These are phyloP conservation scores for Trematomus loennbergii DNA, from an alignment of 2,113 vertebrate genomes.

Conservation along the genomic window DNA sequence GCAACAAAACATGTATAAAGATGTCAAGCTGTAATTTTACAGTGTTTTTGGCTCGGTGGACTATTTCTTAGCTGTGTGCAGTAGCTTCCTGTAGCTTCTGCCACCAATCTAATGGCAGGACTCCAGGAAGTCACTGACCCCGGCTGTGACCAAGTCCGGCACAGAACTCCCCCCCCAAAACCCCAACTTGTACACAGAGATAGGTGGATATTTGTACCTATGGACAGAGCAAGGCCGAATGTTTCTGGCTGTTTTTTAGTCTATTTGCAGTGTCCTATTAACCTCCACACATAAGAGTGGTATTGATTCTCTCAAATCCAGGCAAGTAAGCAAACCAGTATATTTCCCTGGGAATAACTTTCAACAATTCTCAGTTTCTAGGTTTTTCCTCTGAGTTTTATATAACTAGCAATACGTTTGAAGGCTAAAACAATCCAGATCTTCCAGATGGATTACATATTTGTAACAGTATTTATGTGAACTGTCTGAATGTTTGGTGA, in stretches of 20 bases:
- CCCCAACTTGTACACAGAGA: not conserved
- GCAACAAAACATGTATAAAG: not conserved
- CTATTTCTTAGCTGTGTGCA: not conserved
- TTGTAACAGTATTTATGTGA: constrained; percentile 7
- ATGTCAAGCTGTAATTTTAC: not conserved
- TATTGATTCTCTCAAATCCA: not conserved
- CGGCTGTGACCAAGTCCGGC: not conserved
- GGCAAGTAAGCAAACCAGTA: not conserved
- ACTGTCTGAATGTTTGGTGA: constrained; percentile 6
- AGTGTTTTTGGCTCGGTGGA: not conserved
- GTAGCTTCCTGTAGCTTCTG: not conserved
- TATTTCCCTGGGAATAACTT: not conserved
- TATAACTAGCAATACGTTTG: constrained; percentile 1
- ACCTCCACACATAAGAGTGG: not conserved
- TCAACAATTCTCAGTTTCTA: not conserved
- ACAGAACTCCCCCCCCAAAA: not conserved
- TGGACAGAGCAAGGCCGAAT: not conserved
- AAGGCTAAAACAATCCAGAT: constrained; percentile 5
- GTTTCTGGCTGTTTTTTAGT: not conserved
- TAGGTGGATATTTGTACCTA: not conserved
- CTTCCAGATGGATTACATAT: not conserved
- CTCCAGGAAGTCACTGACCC: not conserved
- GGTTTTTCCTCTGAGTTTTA: too few relatives aligned
- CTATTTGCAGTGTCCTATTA: not conserved
- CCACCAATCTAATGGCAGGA: not conserved